Conservation (phyloP, 2,888 invertebrate genomes). For the Cecidostiba fungosa region DNA sequence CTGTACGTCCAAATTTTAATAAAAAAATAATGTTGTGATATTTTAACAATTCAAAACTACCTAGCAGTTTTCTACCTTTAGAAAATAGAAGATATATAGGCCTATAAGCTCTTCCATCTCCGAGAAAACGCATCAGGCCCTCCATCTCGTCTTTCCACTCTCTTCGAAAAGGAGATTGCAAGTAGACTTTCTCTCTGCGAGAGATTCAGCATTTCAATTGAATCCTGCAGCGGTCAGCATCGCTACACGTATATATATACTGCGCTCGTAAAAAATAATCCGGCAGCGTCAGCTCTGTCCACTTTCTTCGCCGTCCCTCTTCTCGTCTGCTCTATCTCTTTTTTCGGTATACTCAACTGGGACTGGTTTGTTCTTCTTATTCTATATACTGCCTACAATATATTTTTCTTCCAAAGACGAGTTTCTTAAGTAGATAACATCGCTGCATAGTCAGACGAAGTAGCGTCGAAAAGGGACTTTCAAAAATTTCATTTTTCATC, state of each 20-base stretch:
- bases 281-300: slow-evolving; percentile 35
- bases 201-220: slow-evolving; percentile 44
- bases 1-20: too few species aligned
- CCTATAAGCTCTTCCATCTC: too few species aligned
- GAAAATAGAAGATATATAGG: too few species aligned
- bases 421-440: neutral
- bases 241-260: neutral
- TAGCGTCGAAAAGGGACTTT: neutral
- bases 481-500: neutral
- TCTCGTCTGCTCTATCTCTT: neutral
- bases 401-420: neutral
- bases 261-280: slow-evolving; percentile 47
- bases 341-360: neutral
- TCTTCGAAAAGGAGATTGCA: neutral
- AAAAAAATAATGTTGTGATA: too few species aligned
- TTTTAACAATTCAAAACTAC: too few species aligned
- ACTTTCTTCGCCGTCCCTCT: neutral
- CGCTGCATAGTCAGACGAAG: neutral
- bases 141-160: neutral
- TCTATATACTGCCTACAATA: neutral
- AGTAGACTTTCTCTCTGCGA: neutral
- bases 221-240: slow-evolving; percentile 6
- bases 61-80: too few species aligned
- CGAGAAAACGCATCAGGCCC: neutral
- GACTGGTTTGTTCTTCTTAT: neutral